A percentile compares a stretch with the other conserved stretches of the same genome.
phyloP scores from a whole-genome alignment of 2,113 vertebrate species.

The Brachionichthys hirsutus region DNA sequence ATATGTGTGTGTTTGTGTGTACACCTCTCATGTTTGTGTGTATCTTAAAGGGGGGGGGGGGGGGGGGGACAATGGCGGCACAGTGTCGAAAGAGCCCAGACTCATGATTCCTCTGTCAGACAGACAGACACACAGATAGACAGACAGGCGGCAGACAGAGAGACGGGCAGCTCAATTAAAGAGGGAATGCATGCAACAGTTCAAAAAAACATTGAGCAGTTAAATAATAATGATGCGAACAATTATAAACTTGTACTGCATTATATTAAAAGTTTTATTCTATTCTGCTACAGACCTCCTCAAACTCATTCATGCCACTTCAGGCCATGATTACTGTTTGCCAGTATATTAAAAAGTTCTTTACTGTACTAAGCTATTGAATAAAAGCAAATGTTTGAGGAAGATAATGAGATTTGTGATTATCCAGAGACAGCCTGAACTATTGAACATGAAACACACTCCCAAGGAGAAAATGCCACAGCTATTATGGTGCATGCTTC shows the following conservation, averaged over 20 bases:
- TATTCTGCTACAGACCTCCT: not conserved
- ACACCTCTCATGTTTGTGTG: slow-evolving; percentile 45
- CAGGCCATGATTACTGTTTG: too few species aligned
- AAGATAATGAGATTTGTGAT: too few species aligned
- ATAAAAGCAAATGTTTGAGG: too few species aligned
- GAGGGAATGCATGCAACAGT: not conserved
- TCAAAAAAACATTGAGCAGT: slow-evolving; percentile 11
- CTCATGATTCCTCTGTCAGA: slow-evolving; percentile 56
- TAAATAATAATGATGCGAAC: too few species aligned
- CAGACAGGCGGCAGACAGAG: not conserved
- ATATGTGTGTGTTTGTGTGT: slow-evolving; percentile 31
- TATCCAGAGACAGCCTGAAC: not conserved
- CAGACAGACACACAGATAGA: not conserved
- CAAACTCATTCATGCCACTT: not conserved
- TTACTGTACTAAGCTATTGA: too few species aligned
- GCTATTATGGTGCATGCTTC: too few species aligned
- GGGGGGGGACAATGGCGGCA: slow-evolving; percentile 79
- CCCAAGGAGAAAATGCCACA: slow-evolving; percentile 6
- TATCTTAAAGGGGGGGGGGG: slow-evolving; percentile 29
- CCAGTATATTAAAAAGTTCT: not conserved
- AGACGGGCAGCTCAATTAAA: not conserved
- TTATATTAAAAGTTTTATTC: not conserved
- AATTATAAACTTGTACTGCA: too few species aligned
- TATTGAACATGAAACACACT: slow-evolving; percentile 13
- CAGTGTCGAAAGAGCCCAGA: slow-evolving; percentile 73